Conservation (phyloP, 2,113 vertebrate genomes). For the Anser cygnoides region DNA sequence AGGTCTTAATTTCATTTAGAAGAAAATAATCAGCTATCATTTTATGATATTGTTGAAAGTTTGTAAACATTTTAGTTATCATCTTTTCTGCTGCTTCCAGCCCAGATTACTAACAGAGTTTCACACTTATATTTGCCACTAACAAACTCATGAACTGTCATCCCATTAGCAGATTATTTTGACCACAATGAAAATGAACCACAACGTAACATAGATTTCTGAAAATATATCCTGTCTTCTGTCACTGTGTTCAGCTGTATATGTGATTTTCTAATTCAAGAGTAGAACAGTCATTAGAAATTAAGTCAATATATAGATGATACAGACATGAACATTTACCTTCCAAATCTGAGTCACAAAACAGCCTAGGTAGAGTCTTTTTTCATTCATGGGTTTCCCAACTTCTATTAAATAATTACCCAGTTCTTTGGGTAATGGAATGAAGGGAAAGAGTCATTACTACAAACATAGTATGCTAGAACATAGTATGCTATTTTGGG, state of each 20-base stretch:
- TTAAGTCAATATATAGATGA: background rate
- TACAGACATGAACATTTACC: background rate
- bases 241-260: background rate
- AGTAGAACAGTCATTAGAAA: background rate
- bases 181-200: background rate
- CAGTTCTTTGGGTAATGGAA: background rate
- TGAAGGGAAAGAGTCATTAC: background rate
- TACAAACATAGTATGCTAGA: background rate
- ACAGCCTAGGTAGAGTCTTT: rapidly evolving
- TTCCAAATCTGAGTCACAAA: background rate
- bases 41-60: background rate
- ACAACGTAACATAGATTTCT: background rate
- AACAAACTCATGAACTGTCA: background rate
- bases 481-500: background rate
- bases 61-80: background rate
- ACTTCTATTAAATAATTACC: background rate
- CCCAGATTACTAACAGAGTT: background rate
- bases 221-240: background rate
- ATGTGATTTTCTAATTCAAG: background rate
- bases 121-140: background rate
- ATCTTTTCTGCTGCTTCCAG: background rate
- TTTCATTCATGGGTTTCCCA: background rate
- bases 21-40: background rate
- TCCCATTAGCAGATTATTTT: background rate
- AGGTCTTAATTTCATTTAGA: background rate